A percentile compares a stretch with the other conserved stretches of the same genome.
Conservation (phyloP, 23 tunicate species). For the Botrylloides violaceus region DNA sequence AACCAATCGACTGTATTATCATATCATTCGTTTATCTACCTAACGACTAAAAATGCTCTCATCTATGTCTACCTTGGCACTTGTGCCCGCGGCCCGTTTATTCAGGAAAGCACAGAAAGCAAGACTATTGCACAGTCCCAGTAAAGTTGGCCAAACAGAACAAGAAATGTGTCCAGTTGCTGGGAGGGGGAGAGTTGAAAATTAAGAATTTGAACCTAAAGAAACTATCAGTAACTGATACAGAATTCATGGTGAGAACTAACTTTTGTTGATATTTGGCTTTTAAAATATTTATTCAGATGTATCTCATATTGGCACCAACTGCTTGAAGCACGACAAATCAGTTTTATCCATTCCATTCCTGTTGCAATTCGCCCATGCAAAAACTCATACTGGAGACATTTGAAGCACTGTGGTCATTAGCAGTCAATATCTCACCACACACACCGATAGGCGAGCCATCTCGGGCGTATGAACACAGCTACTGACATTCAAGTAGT, state of each 20-base stretch:
- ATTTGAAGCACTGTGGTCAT: too few relatives aligned
- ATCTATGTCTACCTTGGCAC: too few relatives aligned
- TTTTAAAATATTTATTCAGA: neutral
- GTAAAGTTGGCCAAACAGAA: constrained; percentile 26
- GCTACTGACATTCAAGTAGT: too few relatives aligned
- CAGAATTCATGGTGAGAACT: constrained; percentile 11
- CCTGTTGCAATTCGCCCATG: too few relatives aligned
- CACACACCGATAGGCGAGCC: too few relatives aligned
- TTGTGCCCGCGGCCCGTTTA: too few relatives aligned
- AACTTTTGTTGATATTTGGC: neutral
- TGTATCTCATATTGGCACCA: neutral
- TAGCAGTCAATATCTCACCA: too few relatives aligned
- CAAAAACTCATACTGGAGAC: neutral
- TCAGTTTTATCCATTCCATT: neutral
- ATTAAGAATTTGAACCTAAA: constrained; percentile 35
- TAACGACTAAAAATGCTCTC: too few relatives aligned
- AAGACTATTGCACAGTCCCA: constrained; percentile 58
- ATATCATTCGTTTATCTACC: too few relatives aligned
- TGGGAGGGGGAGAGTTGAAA: constrained; percentile 66
- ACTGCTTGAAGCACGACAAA: neutral
- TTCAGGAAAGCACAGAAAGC: constrained; percentile 26
- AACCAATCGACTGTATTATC: too few relatives aligned
- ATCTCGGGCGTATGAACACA: too few relatives aligned
- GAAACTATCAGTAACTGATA: constrained; percentile 27
- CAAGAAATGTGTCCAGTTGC: constrained; percentile 37